phyloP scores from a whole-genome alignment of 1,140 invertebrate genomes.

The Drosophila tani region DNA sequence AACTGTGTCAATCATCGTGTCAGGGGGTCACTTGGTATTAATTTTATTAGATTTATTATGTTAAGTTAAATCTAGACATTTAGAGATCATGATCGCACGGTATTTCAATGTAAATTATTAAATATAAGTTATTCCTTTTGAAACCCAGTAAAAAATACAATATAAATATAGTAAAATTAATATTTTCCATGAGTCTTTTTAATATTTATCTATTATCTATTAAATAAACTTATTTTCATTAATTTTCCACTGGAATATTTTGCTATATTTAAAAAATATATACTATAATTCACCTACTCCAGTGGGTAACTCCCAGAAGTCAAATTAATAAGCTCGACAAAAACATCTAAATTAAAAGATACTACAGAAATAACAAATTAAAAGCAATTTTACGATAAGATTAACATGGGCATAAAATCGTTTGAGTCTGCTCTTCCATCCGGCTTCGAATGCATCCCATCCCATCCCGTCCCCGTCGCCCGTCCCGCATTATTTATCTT shows the following conservation, averaged over 20 bases:
- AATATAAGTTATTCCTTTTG: neutral
- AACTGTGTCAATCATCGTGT: conserved; percentile 42
- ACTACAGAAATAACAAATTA: conserved; percentile 2
- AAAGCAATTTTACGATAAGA: conserved; percentile 4
- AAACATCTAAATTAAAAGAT: conserved; percentile 8
- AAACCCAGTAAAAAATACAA: too few relatives aligned
- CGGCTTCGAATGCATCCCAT: conserved; percentile 16
- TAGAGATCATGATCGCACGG: neutral
- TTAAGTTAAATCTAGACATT: neutral
- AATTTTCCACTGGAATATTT: neutral
- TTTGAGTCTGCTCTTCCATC: conserved; percentile 2
- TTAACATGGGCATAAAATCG: conserved; percentile 20
- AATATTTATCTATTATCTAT: too few relatives aligned
- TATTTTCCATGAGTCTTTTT: too few relatives aligned
- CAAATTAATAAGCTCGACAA: conserved; percentile 8
- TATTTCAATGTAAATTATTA: neutral
- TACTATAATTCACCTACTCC: neutral
- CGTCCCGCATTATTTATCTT: conserved; percentile 19
- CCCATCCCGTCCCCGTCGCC: conserved; percentile 5
- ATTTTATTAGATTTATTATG: conserved; percentile 3
- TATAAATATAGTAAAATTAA: too few relatives aligned
- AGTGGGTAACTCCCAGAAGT: neutral
- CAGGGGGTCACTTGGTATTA: conserved; percentile 24
- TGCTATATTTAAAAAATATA: neutral
- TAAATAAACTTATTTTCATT: neutral